Evolutionary conservation across 2,888 invertebrate genomes (phyloP).

Genomic region (Scaptodrosophila latifasciaeformis): DNA sequence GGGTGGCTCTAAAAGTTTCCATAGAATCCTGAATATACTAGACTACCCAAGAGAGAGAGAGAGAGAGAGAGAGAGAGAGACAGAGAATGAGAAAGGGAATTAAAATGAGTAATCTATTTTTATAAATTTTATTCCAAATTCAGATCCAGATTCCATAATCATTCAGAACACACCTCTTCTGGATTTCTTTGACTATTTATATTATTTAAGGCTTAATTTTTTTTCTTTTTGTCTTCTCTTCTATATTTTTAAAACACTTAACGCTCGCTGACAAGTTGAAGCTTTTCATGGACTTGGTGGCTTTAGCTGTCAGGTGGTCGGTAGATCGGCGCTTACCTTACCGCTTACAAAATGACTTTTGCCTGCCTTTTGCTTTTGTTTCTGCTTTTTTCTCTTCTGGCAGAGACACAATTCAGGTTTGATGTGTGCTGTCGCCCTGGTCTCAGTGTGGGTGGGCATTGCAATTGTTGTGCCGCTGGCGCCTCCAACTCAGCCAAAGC

Average conservation of each 20-base stretch:
- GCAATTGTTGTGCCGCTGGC: constrained; percentile 60
- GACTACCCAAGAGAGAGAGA: too few relatives aligned
- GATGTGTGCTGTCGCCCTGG: constrained; percentile 61
- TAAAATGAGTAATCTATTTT: too few relatives aligned
- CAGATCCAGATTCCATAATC: too few relatives aligned
- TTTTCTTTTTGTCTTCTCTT: constrained; percentile 8
- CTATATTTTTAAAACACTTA: constrained; percentile 57
- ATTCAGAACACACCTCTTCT: too few relatives aligned
- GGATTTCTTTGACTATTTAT: too few relatives aligned
- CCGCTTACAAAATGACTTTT: background rate
- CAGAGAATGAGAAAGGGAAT: too few relatives aligned
- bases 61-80: too few relatives aligned
- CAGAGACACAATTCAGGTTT: constrained; percentile 50
- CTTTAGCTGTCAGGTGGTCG: background rate
- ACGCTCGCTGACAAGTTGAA: constrained; percentile 68
- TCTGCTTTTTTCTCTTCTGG: constrained; percentile 20
- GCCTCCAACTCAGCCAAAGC: constrained; percentile 38
- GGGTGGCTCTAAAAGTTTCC: too few relatives aligned
- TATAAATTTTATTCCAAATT: too few relatives aligned
- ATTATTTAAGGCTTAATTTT: constrained; percentile 34
- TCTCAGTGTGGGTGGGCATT: constrained; percentile 27
- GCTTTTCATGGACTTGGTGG: constrained; percentile 21
- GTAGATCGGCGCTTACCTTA: background rate
- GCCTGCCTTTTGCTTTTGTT: constrained; percentile 11
- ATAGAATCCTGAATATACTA: too few relatives aligned